A percentile compares a stretch with the other conserved stretches of the same genome.
These are phyloP conservation scores for Hirtodrosophila histrioides DNA, from an alignment of 2,888 invertebrate species.

Conservation along the genomic window DNA sequence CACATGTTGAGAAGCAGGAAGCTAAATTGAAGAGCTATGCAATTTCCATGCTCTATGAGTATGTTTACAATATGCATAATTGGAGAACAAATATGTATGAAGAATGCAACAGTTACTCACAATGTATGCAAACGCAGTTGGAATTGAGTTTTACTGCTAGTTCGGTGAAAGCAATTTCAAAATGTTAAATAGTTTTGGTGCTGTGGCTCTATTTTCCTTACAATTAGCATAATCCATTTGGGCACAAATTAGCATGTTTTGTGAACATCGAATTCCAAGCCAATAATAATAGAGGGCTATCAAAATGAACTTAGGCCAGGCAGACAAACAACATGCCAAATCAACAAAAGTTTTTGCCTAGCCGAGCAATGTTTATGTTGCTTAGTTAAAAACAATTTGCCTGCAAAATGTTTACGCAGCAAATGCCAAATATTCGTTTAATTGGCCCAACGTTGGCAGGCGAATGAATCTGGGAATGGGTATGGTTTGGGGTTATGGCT, in stretches of 20 bases:
- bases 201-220: slow-evolving; percentile 18
- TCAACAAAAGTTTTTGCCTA: slow-evolving; percentile 40
- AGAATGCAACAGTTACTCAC: neutral
- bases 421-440: slow-evolving; percentile 68
- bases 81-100: neutral
- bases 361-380: slow-evolving; percentile 30
- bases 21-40: slow-evolving; percentile 18
- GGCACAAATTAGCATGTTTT: slow-evolving; percentile 39
- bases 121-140: slow-evolving; percentile 9
- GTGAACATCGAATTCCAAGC: slow-evolving; percentile 4
- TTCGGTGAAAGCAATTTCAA: slow-evolving; percentile 12
- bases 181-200: slow-evolving; percentile 22
- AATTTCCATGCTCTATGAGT: neutral
- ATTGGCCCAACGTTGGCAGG: slow-evolving; percentile 44
- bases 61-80: neutral
- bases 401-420: slow-evolving; percentile 59
- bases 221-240: slow-evolving; percentile 55
- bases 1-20: slow-evolving; percentile 14
- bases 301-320: slow-evolving; percentile 42
- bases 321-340: slow-evolving; percentile 27
- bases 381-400: slow-evolving; percentile 58
- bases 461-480: slow-evolving; percentile 10
- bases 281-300: slow-evolving; percentile 53
- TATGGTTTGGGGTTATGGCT: neutral
- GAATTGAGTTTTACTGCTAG: neutral